Percentiles rank a stretch among this genome's conserved stretches.
phyloP scores from a whole-genome alignment of 2,888 invertebrate genomes.

The Acholoe squamosa region DNA sequence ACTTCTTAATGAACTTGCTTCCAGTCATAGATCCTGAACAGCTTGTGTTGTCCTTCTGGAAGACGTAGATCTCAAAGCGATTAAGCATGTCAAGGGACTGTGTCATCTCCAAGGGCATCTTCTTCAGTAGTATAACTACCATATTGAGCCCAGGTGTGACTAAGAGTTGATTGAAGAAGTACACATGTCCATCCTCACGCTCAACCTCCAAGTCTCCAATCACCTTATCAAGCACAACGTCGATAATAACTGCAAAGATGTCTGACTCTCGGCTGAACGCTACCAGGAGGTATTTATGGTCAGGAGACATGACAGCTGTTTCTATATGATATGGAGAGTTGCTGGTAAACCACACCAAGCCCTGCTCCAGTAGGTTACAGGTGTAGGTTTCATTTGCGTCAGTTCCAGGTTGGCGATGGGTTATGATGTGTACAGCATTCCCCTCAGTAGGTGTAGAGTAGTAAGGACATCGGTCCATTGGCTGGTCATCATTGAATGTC shows the following conservation, averaged over 20 bases:
- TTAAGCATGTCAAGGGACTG: not conserved
- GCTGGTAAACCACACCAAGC: conserved; percentile 5
- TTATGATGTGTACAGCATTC: not conserved
- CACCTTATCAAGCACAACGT: not conserved
- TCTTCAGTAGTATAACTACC: not conserved
- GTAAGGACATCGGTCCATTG: conserved; percentile 12
- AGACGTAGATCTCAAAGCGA: conserved; percentile 17
- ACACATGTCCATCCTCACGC: not conserved
- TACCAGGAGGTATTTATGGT: not conserved
- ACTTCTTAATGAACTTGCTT: not conserved
- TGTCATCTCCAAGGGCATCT: not conserved
- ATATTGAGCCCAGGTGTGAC: not conserved
- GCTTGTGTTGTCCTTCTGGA: not conserved
- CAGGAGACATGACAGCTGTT: not conserved
- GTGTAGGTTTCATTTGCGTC: not conserved
- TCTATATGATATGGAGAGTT: not conserved
- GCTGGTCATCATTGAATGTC: conserved; percentile 48
- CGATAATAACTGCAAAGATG: not conserved
- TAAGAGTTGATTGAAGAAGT: conserved; percentile 13
- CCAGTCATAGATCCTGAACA: not conserved
- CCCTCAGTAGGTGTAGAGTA: not conserved
- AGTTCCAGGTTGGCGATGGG: not conserved
- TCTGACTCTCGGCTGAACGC: not conserved
- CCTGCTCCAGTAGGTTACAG: not conserved
- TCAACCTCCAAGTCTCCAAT: conserved; percentile 31